Evolutionary conservation across 2,113 vertebrate genomes (phyloP).

Genomic region (Oncorhynchus mykiss): DNA sequence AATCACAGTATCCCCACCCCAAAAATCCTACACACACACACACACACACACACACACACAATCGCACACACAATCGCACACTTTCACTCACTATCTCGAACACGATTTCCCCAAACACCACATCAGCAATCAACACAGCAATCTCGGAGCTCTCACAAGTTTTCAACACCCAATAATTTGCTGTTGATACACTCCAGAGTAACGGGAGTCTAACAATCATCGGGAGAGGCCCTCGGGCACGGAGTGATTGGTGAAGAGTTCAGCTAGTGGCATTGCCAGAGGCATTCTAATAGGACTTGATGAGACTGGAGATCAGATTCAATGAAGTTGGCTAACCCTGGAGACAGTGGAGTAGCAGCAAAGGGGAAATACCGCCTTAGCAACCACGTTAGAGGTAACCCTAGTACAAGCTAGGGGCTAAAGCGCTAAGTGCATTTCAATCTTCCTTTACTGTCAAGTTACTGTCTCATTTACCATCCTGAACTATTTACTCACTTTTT

Average conservation of each 20-base stretch:
- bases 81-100: not conserved
- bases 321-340: not conserved
- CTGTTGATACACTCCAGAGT: slow-evolving; percentile 1
- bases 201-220: not conserved
- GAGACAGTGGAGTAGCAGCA: not conserved
- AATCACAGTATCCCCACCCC: too few relatives aligned
- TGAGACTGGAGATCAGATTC: not conserved
- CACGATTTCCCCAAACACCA: not conserved
- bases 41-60: not conserved
- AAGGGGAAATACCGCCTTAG: not conserved
- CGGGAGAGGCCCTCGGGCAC: not conserved
- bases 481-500: not conserved
- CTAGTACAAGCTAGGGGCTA: not conserved
- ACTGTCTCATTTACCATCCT: not conserved
- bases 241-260: slow-evolving; percentile 3
- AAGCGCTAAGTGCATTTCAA: not conserved
- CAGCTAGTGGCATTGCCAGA: not conserved
- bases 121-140: slow-evolving; percentile 2
- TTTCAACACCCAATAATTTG: slow-evolving; percentile 1
- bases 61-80: not conserved
- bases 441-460: not conserved
- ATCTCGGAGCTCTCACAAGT: not conserved
- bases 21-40: not conserved
- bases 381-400: not conserved
- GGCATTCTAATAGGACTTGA: not conserved